Percentiles rank a stretch among this genome's conserved stretches.
Evolutionary conservation across 2,888 invertebrate genomes (phyloP).

Genomic region (Eucriotettix oculatus): DNA sequence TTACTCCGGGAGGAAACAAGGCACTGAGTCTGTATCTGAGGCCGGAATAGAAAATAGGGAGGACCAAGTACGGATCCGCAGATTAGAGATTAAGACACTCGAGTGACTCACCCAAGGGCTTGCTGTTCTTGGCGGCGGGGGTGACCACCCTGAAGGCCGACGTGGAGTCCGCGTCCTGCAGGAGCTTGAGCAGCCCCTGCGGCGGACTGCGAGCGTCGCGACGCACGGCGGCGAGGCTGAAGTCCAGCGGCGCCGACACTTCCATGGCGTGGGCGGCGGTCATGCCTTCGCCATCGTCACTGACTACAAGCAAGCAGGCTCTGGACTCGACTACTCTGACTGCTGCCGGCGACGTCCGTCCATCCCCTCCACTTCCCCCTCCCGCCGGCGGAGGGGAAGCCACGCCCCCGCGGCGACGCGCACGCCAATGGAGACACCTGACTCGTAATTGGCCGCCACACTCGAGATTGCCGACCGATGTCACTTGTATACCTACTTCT

Average conservation of each 20-base stretch:
- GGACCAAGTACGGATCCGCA: too few species aligned
- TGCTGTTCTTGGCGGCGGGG: neutral
- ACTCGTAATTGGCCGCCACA: neutral
- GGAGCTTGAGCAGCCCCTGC: slow-evolving; percentile 14
- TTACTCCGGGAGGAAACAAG: too few species aligned
- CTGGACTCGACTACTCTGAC: neutral
- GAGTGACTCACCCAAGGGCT: neutral
- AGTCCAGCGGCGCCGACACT: slow-evolving; percentile 37
- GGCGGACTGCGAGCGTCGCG: slow-evolving; percentile 24
- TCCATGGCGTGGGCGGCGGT: slow-evolving; percentile 7
- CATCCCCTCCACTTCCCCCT: neutral
- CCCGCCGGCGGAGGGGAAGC: neutral
- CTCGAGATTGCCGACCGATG: too few species aligned
- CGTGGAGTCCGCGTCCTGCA: slow-evolving; percentile 5
- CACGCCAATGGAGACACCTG: neutral
- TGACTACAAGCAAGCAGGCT: neutral
- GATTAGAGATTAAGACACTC: too few species aligned
- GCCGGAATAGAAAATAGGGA: too few species aligned
- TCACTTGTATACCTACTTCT: too few species aligned
- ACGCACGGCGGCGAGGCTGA: slow-evolving; percentile 30
- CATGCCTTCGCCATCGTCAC: neutral
- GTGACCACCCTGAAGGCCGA: neutral
- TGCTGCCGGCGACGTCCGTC: neutral
- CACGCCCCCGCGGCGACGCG: neutral
- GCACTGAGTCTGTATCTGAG: too few species aligned